A percentile compares a stretch with the other conserved stretches of the same genome.
These are phyloP conservation scores for Liolophura sinensis DNA, from an alignment of 1,140 invertebrate species.

Conservation along the genomic window DNA sequence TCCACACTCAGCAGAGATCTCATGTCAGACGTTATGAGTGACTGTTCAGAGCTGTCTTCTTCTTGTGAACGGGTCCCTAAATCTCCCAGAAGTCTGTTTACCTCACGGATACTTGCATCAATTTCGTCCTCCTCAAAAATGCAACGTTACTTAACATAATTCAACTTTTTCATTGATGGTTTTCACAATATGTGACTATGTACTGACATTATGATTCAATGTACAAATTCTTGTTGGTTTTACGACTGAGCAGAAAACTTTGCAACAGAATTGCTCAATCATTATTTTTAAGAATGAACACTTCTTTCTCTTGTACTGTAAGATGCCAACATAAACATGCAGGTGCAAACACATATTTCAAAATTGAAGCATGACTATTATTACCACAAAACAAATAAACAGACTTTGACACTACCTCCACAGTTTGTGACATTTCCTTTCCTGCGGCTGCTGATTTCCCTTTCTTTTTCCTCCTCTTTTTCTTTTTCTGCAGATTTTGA, in stretches of 20 bases:
- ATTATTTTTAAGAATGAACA: too few species aligned
- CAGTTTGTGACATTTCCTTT: background rate
- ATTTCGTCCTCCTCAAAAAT: slow-evolving; percentile 78
- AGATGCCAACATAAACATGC: too few species aligned
- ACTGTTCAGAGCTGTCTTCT: slow-evolving; percentile 1
- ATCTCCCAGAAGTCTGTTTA: slow-evolving; percentile 74
- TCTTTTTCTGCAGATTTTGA: slow-evolving; percentile 4
- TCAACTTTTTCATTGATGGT: too few species aligned
- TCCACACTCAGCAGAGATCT: slow-evolving; percentile 43
- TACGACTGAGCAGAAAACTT: background rate
- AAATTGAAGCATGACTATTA: too few species aligned
- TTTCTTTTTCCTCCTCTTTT: background rate
- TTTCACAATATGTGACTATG: background rate
- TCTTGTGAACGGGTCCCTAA: slow-evolving; percentile 17
- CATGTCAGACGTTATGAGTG: slow-evolving; percentile 19
- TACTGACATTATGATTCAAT: background rate
- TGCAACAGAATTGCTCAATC: background rate
- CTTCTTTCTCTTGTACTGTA: too few species aligned
- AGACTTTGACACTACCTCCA: background rate
- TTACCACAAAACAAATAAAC: too few species aligned
- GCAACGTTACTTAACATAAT: too few species aligned
- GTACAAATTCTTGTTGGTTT: background rate
- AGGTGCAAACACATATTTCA: too few species aligned
- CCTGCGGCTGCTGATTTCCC: background rate
- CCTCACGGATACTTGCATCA: slow-evolving; percentile 71